Base-by-base conservation (phyloP, 1,140 invertebrate species). In the Pseudomyrmex gracilis region DNA sequence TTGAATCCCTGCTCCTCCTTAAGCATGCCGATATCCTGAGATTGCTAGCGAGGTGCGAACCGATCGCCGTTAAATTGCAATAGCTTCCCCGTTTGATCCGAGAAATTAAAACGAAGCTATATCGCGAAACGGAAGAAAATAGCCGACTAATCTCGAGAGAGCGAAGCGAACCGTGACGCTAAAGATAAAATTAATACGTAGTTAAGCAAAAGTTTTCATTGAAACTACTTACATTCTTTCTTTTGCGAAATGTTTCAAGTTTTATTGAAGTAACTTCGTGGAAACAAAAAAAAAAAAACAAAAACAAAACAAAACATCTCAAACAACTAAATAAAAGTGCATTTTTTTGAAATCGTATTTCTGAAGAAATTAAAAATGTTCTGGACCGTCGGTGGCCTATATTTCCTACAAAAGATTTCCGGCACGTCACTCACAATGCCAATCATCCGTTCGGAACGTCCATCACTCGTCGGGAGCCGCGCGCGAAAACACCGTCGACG, bases 51-150 rank as follows among this genome's bases (percentile, higher is more conserved):
- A 45, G 43, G 43, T 80, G 76, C 76, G 20, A 78, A 60, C 43
- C 55, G 67, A 80, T 80, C 53, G n/a, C 20, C 76, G 76, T 70
- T 70, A 80, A 80, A 80, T 70, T 70, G 66, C 76, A 80, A 80
- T 80, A 55, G 76, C 76, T 80, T 70, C 47, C 34, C 53, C 20
- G 24, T 67, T 68, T 70, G 53, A 80, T 70, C n/a, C 66, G 22
- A 60, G 15, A 58, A 71, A 80, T 80, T 80, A 80, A 70, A 80
- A 70, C 47, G 20, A 80, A 34, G 53, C 43, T n/a, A 68, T 58
- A 68, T 58, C 45, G 43, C 5, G 53, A 64, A 66, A 66, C 51
- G 34, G 58, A 47, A 9, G 47, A 12, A 58, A 70, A 71, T 17
- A 17, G 9, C 0, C 17, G 15, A 17, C 47, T 70, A 70, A 57